These are phyloP conservation scores for Stratiomys singularior DNA, from an alignment of 2,888 invertebrate species.

Conservation along the genomic window DNA sequence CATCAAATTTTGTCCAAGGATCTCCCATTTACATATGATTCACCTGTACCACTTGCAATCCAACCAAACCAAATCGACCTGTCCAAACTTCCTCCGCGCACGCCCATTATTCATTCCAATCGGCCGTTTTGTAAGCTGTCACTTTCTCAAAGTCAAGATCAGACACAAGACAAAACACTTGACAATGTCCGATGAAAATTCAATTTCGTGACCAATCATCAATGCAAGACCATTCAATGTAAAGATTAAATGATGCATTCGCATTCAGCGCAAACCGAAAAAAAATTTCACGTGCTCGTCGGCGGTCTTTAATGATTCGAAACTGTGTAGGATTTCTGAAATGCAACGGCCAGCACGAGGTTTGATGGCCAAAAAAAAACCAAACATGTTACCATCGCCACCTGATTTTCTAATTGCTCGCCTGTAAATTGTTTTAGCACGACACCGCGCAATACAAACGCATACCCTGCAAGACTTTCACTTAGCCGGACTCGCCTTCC, in stretches of 20 bases:
- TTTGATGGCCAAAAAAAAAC: background rate
- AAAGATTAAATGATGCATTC: background rate
- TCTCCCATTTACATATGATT: too few relatives aligned
- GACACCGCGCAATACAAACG: too few relatives aligned
- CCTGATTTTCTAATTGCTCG: slow-evolving; percentile 40
- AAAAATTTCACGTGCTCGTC: too few relatives aligned
- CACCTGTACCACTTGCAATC: too few relatives aligned
- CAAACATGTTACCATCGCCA: slow-evolving; percentile 33
- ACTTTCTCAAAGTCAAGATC: slow-evolving; percentile 46
- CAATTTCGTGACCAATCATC: slow-evolving; percentile 19
- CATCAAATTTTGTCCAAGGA: too few relatives aligned
- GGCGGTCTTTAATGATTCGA: too few relatives aligned
- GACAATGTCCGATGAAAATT: slow-evolving; percentile 27
- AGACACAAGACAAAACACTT: slow-evolving; percentile 39
- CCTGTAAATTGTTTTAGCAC: slow-evolving; percentile 28
- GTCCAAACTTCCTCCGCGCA: too few relatives aligned
- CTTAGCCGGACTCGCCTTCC: background rate
- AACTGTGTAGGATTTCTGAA: too few relatives aligned
- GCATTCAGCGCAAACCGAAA: too few relatives aligned
- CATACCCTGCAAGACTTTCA: slow-evolving; percentile 29
- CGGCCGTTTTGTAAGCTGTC: background rate
- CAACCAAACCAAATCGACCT: too few relatives aligned
- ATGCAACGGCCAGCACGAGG: too few relatives aligned
- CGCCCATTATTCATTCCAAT: too few relatives aligned
- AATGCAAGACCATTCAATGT: background rate